Conservation (phyloP, 2,888 invertebrate genomes). For the Sinohyriopsis cumingii region DNA sequence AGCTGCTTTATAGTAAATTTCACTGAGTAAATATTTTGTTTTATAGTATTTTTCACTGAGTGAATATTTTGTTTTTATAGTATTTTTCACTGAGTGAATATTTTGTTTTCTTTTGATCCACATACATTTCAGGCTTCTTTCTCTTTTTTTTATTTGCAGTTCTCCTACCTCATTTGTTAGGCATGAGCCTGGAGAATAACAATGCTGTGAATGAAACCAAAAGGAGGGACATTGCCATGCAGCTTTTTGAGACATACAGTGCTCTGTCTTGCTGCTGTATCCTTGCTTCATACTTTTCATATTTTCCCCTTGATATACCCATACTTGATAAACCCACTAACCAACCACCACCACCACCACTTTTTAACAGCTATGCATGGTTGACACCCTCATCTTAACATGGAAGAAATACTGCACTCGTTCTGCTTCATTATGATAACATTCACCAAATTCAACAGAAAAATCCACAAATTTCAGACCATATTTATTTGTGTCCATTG, state of each 20-base stretch:
- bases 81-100: too few relatives aligned
- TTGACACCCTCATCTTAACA: not conserved
- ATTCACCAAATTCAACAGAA: too few relatives aligned
- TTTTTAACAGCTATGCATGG: not conserved
- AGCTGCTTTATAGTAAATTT: too few relatives aligned
- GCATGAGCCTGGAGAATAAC: constrained; percentile 76
- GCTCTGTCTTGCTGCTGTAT: constrained; percentile 74
- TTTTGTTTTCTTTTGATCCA: too few relatives aligned
- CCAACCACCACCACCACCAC: not conserved
- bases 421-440: not conserved
- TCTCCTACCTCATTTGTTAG: constrained; percentile 78
- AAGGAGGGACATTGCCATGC: constrained; percentile 77
- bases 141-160: constrained; percentile 73
- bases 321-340: not conserved
- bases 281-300: constrained; percentile 39
- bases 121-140: too few relatives aligned
- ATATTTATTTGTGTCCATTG: too few relatives aligned
- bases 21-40: too few relatives aligned
- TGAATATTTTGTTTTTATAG: too few relatives aligned
- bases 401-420: not conserved
- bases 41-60: too few relatives aligned
- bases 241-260: constrained; percentile 79
- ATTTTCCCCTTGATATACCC: not conserved
- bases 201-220: constrained; percentile 76
- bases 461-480: too few relatives aligned